Percentiles rank a stretch among this genome's conserved stretches.
Evolutionary conservation across 2,797 vertebrate genomes (phyloP).

Genomic region (Helostoma temminkii): DNA sequence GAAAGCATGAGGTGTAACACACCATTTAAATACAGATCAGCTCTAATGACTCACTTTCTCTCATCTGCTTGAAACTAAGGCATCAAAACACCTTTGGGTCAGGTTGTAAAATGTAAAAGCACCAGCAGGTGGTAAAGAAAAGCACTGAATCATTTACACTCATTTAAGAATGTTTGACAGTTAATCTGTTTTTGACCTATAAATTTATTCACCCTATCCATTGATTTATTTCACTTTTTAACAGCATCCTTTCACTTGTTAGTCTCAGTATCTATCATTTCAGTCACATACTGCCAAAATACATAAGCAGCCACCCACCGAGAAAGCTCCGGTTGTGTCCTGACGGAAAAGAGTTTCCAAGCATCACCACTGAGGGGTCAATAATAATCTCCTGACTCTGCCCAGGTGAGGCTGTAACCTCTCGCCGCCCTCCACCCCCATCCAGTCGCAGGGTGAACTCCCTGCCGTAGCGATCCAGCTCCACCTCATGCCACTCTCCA

Average conservation of each 20-base stretch:
- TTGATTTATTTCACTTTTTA: conserved; percentile 3
- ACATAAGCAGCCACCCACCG: conserved; percentile 75
- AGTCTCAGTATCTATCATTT: conserved; percentile 5
- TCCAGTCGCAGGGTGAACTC: conserved; percentile 89
- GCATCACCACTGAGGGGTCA: conserved; percentile 85
- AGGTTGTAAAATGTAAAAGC: conserved; percentile 14
- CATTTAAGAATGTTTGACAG: not conserved
- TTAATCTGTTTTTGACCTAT: not conserved
- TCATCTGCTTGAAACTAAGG: conserved; percentile 42
- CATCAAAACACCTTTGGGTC: conserved; percentile 40
- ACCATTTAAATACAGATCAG: conserved; percentile 69
- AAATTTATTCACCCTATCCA: conserved; percentile 13
- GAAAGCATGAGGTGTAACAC: conserved; percentile 42
- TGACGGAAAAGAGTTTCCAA: conserved; percentile 89
- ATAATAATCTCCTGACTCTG: conserved; percentile 89
- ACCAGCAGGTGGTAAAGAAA: conserved; percentile 5
- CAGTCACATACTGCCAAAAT: not conserved
- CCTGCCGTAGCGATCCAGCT: conserved; percentile 88
- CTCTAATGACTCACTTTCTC: conserved; percentile 37
- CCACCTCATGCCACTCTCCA: conserved; percentile 89
- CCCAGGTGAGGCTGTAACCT: conserved; percentile 84
- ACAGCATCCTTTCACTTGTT: not conserved
- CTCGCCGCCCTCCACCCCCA: conserved; percentile 86
- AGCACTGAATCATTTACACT: conserved; percentile 30
- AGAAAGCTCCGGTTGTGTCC: conserved; percentile 88